phyloP scores from a whole-genome alignment of 2,888 invertebrate genomes.

The Sinodicranocentrus sp. region DNA sequence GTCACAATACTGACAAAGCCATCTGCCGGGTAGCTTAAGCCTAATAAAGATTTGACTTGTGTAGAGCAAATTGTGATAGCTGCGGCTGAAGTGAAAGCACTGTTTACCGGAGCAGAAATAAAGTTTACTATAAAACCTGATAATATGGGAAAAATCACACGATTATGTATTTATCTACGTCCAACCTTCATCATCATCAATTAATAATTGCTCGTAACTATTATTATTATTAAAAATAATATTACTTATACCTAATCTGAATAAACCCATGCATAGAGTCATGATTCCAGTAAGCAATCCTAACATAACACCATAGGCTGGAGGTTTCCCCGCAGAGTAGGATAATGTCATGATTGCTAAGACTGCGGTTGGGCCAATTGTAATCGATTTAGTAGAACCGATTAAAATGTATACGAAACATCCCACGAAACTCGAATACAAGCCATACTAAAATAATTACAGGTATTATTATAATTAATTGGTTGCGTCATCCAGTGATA shows the following conservation, averaged over 20 bases:
- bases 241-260: constrained; percentile 90
- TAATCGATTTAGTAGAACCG: constrained; percentile 80
- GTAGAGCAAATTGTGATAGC: constrained; percentile 92
- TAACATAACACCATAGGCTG: constrained; percentile 89
- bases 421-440: constrained; percentile 96
- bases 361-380: constrained; percentile 79
- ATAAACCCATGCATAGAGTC: constrained; percentile 89
- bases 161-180: too few species aligned
- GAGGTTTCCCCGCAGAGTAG: constrained; percentile 79
- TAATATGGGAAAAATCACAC: constrained; percentile 74
- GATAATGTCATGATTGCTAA: constrained; percentile 75
- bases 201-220: constrained; percentile 49
- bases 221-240: too few species aligned
- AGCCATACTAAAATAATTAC: constrained; percentile 86
- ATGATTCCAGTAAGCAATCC: constrained; percentile 91
- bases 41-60: constrained; percentile 90
- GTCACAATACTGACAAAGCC: constrained; percentile 87
- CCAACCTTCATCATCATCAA: too few species aligned
- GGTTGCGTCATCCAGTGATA: too few species aligned
- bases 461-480: too few species aligned
- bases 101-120: constrained; percentile 90
- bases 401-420: constrained; percentile 94
- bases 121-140: constrained; percentile 92
- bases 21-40: constrained; percentile 83
- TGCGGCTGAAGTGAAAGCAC: constrained; percentile 86